Evolutionary conservation across 2,113 vertebrate species (phyloP).

Genomic region (Thryonomys swinderianus): DNA sequence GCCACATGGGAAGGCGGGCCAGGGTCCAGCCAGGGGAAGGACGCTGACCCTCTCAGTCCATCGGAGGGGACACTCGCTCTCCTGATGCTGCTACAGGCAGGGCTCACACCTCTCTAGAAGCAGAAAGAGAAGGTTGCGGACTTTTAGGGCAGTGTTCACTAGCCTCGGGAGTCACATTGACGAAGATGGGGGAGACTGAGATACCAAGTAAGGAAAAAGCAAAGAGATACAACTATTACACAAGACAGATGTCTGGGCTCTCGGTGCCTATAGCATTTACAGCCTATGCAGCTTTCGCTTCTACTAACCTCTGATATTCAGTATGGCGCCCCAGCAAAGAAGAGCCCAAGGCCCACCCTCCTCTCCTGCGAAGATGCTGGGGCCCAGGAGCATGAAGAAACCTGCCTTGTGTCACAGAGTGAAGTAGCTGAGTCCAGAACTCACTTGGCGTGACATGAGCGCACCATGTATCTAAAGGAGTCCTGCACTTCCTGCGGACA

Average conservation of each 20-base stretch:
- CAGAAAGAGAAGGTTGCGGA: not conserved
- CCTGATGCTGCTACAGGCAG: not conserved
- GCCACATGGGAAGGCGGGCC: not conserved
- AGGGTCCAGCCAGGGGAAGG: not conserved
- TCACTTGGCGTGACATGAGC: not conserved
- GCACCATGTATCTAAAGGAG: fast-evolving
- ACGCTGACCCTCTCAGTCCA: not conserved
- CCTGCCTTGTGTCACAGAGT: not conserved
- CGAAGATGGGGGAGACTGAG: not conserved
- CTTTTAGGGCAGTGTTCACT: fast-evolving
- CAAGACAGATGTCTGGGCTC: fast-evolving
- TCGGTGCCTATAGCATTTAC: fast-evolving
- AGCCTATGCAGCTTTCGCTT: not conserved
- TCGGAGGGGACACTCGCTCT: constrained; percentile 62
- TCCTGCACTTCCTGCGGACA: fast-evolving
- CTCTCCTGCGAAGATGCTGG: not conserved
- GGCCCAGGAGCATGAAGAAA: not conserved
- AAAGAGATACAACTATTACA: no score
- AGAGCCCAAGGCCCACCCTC: not conserved
- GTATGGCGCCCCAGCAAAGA: not conserved
- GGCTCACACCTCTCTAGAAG: not conserved
- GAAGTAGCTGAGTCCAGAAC: not conserved
- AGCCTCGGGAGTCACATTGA: not conserved
- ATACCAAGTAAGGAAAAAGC: not conserved
- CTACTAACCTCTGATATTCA: not conserved